phyloP scores from a whole-genome alignment of 2,888 invertebrate species.

The Eristalis pertinax region DNA sequence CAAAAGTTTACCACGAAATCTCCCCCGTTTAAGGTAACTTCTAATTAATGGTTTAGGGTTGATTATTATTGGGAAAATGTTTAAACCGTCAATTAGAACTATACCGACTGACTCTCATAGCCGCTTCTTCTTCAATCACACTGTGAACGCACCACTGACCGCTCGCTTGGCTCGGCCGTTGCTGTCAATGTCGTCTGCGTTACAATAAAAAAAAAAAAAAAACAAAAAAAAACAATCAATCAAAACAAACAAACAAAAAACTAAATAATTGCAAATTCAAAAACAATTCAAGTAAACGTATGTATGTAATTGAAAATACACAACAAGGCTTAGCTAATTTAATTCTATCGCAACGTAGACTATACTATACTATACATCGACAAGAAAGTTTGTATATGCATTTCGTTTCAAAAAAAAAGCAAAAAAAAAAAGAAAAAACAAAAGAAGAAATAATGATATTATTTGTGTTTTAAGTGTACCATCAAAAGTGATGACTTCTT shows the following conservation, averaged over 20 bases:
- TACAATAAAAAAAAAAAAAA: conserved; percentile 29
- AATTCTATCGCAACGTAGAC: not conserved
- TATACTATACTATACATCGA: not conserved
- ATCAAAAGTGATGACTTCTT: conserved; percentile 72
- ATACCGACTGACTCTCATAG: conserved; percentile 71
- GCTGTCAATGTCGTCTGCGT: conserved; percentile 72
- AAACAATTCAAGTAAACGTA: conserved; percentile 25
- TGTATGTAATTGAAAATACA: conserved; percentile 19
- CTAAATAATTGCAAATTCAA: conserved; percentile 8
- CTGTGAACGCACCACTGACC: conserved; percentile 72
- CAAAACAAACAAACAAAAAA: not conserved
- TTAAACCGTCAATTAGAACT: conserved; percentile 67
- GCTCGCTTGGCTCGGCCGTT: conserved; percentile 72
- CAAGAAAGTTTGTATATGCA: conserved; percentile 23
- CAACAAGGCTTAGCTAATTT: conserved; percentile 21
- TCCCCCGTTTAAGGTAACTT: conserved; percentile 53
- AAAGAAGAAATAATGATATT: not conserved
- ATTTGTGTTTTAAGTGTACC: conserved; percentile 49
- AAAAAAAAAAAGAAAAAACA: not conserved
- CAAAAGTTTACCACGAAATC: conserved; percentile 16
- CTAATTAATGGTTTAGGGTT: conserved; percentile 68
- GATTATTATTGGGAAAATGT: conserved; percentile 30
- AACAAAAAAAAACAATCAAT: not conserved
- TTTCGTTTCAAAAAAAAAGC: conserved; percentile 13
- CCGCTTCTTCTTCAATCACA: conserved; percentile 72